These are phyloP conservation scores for Caranx ignobilis DNA, from an alignment of 2,113 vertebrate species.

Conservation along the genomic window DNA sequence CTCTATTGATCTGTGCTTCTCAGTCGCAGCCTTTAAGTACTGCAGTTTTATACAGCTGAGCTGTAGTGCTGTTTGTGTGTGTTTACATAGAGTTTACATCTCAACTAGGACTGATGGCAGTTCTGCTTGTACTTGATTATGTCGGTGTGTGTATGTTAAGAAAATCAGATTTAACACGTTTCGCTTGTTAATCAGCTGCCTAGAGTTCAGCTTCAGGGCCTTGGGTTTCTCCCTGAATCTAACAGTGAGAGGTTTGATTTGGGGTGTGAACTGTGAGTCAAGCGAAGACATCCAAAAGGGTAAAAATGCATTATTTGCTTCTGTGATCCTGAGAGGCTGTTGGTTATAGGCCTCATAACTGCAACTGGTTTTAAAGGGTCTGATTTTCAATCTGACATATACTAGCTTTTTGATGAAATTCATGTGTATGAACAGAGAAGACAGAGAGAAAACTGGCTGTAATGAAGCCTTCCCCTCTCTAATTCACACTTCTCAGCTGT, in stretches of 20 bases:
- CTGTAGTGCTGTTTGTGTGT: constrained; percentile 24
- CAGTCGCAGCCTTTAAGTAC: constrained; percentile 57
- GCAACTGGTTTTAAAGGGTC: not conserved
- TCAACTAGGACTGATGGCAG: not conserved
- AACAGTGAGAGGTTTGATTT: not conserved
- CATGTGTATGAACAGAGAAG: not conserved
- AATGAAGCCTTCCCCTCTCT: not conserved
- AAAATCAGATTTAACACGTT: not conserved
- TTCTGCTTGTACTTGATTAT: constrained; percentile 11
- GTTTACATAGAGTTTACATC: constrained; percentile 35
- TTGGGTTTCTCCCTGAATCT: not conserved
- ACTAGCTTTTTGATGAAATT: not conserved
- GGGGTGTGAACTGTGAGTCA: not conserved
- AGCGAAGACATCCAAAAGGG: not conserved
- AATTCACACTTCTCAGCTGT: not conserved
- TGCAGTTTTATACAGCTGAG: constrained; percentile 38
- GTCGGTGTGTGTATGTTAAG: not conserved
- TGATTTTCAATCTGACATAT: too few species aligned
- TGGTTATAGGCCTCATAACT: not conserved
- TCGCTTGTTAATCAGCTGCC: not conserved
- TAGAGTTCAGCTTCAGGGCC: not conserved
- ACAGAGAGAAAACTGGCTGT: not conserved
- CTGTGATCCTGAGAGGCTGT: not conserved
- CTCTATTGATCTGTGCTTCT: constrained; percentile 75
- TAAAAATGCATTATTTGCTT: not conserved